Evolutionary conservation across 2,113 vertebrate species (phyloP).

Genomic region (Neolamprologus brichardi): DNA sequence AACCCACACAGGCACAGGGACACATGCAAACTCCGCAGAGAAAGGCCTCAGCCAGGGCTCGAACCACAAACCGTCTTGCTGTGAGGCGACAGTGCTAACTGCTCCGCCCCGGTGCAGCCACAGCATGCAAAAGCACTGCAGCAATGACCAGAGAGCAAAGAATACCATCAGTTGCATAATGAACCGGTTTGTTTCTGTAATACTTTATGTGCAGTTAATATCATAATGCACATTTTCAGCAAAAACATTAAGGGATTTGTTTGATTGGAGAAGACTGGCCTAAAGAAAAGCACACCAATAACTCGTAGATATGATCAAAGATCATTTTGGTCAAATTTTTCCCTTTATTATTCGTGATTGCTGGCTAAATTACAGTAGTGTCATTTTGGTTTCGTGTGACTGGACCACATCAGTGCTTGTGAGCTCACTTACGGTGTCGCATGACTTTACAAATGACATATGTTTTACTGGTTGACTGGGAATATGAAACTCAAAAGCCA

Average conservation of each 20-base stretch:
- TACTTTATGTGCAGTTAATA: neutral
- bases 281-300: neutral
- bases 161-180: neutral
- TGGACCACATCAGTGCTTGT: neutral
- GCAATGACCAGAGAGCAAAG: neutral
- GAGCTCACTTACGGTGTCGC: neutral
- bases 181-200: neutral
- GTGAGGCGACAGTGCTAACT: neutral
- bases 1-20: neutral
- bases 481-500: neutral
- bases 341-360: neutral
- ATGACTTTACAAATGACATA: neutral
- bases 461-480: neutral
- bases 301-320: neutral
- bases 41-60: neutral
- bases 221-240: neutral
- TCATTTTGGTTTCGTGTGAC: neutral
- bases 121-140: neutral
- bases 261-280: neutral
- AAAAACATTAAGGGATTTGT: neutral
- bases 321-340: neutral
- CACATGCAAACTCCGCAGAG: neutral
- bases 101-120: neutral
- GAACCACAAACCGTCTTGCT: neutral
- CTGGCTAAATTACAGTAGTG: neutral